These are phyloP conservation scores for Uropsilus gracilis DNA, from an alignment of 2,113 vertebrate genomes.

Conservation along the genomic window DNA sequence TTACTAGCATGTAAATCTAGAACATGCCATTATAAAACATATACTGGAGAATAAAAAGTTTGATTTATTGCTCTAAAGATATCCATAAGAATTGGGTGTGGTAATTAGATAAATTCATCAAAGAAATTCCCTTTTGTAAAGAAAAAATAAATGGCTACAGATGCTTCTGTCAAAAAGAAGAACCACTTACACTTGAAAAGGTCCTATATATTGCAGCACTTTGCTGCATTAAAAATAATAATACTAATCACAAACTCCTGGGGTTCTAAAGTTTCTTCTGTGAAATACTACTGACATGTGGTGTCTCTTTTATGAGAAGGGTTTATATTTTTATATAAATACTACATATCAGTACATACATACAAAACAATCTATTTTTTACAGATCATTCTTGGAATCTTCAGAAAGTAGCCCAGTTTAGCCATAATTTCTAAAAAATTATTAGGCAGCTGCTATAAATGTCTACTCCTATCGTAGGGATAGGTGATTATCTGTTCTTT, in stretches of 20 bases:
- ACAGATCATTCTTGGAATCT: neutral
- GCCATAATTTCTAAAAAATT: neutral
- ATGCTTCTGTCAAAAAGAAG: neutral
- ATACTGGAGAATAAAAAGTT: neutral
- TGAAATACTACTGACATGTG: neutral
- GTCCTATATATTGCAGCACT: neutral
- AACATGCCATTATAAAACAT: slow-evolving; percentile 16
- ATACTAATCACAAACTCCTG: too few relatives aligned
- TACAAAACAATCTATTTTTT: neutral
- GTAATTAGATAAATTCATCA: slow-evolving; percentile 25
- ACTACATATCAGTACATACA: neutral
- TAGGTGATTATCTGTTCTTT: neutral
- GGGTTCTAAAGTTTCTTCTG: neutral
- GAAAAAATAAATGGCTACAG: neutral
- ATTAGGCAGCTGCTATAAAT: neutral
- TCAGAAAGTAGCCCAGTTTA: neutral
- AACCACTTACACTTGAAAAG: neutral
- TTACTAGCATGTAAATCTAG: neutral
- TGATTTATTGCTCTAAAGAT: neutral
- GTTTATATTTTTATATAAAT: neutral
- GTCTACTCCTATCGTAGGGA: neutral
- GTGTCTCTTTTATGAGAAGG: neutral
- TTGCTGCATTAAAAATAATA: neutral
- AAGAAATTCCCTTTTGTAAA: slow-evolving; percentile 45
- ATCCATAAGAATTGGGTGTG: neutral